phyloP scores from a whole-genome alignment of 2,797 vertebrate genomes.

The Malacoctenus gilli region DNA sequence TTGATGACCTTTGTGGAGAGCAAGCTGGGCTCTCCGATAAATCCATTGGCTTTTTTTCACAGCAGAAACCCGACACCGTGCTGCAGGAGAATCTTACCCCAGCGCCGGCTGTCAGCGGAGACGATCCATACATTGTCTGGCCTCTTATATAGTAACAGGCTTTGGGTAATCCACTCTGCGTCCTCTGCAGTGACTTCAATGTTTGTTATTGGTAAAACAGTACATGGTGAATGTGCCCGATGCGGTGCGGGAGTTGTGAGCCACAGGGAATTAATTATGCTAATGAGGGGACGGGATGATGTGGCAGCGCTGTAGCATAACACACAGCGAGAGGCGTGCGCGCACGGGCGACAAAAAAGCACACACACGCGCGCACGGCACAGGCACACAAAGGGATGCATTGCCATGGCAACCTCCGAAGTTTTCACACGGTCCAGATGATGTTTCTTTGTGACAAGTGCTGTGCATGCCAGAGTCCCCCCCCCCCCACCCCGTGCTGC shows the following conservation, averaged over 20 bases:
- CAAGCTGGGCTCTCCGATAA: conserved; percentile 18
- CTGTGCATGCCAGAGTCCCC: conserved; percentile 44
- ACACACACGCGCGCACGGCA: conserved; percentile 20
- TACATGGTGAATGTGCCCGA: conserved; percentile 51
- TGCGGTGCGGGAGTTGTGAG: conserved; percentile 59
- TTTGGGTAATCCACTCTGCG: conserved; percentile 6
- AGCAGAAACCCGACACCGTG: conserved; percentile 5
- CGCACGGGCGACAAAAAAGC: conserved; percentile 15
- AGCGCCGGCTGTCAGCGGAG: background rate
- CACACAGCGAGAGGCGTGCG: conserved; percentile 9
- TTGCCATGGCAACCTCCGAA: conserved; percentile 74
- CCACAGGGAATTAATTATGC: conserved; percentile 69
- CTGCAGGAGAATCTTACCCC: conserved; percentile 5
- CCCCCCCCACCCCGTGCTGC: too few relatives aligned
- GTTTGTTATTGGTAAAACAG: conserved; percentile 57
- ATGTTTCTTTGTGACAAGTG: conserved; percentile 63
- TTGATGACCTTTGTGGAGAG: conserved; percentile 35
- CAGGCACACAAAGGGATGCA: conserved; percentile 45
- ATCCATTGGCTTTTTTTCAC: conserved; percentile 16
- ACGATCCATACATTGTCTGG: conserved; percentile 15
- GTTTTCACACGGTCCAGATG: conserved; percentile 73
- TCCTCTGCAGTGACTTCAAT: conserved; percentile 4
- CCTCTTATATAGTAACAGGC: background rate
- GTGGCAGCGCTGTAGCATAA: conserved; percentile 42
- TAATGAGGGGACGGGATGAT: conserved; percentile 49